Base-by-base conservation (phyloP, 2,113 vertebrate genomes). In the Paracanthobrama guichenoti region DNA sequence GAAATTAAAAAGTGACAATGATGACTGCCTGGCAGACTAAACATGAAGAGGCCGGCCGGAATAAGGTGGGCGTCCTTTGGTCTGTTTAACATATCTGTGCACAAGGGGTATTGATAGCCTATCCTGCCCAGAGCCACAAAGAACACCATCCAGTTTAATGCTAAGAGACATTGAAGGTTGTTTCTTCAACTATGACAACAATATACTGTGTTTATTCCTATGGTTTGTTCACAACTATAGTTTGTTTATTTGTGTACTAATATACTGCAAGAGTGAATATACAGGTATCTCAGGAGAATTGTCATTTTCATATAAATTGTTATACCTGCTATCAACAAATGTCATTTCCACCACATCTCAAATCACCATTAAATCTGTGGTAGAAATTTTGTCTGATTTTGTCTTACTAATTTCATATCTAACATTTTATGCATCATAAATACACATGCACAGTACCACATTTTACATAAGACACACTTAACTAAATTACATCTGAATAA, bases 1-100 rank as follows among this genome's bases (percentile, higher is more conserved):
- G 67, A 87, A 75, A 85, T 87, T 76, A 85, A 82, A 67, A 85
- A 85, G 79, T 82, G 86, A 87, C 83, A 87, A 50, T 87, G 84
- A 87, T 71, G 57, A 35, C 74, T 83, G 57, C 28, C 13, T 71
- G 72, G 78, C 86, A 80, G 85, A 67, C 62, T 28, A 44, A 66
- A 13, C 12, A 31, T 69, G 57, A 57, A 48, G 26, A 11, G 69
- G 62, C 46, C 59, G 59, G 62, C 46, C 59, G 28, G 64, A 79
- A 66, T 79, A 46, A 48, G 64, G 57, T 28, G 66, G 67, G 66
- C 44, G 7, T 59, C 24, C 26, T 28, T 28, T 44, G 24, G 44
- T 79, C 66, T 79, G 35, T 78, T 82, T 59, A 76, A 75, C 16
- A 62, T 53, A 83, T 81, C 66, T 53, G 67, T 55, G 81, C 42